Conservation (phyloP, 2,797 vertebrate species). For the Notoglanidium macrostoma region DNA sequence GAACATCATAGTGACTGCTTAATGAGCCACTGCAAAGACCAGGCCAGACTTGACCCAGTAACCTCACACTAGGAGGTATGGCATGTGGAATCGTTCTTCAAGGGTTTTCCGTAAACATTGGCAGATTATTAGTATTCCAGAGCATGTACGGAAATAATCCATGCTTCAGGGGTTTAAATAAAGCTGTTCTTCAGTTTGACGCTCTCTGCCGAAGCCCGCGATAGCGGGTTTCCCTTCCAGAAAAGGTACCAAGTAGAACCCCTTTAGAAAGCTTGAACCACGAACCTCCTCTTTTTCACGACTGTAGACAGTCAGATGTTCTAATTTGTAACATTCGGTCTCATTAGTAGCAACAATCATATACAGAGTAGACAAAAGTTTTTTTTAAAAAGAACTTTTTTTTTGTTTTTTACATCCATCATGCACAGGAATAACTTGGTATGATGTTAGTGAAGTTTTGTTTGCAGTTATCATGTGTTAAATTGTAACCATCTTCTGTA, state of each 20-base stretch:
- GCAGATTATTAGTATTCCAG: background rate
- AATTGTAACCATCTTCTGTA: background rate
- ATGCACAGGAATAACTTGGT: background rate
- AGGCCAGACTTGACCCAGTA: background rate
- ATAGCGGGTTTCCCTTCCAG: background rate
- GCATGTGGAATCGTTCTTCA: background rate
- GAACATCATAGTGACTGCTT: background rate
- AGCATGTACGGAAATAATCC: background rate
- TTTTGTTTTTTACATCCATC: background rate
- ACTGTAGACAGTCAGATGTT: background rate
- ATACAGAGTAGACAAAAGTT: background rate
- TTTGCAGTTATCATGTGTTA: background rate
- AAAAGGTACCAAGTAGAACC: background rate
- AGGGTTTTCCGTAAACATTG: background rate
- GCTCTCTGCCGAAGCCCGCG: background rate
- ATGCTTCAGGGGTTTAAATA: background rate
- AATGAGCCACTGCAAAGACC: conserved; percentile 6
- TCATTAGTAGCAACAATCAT: background rate
- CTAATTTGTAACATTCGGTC: background rate
- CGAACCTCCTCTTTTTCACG: background rate
- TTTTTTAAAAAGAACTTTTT: too few species aligned
- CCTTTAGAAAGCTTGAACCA: background rate
- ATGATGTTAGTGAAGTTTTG: background rate
- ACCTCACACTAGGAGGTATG: background rate
- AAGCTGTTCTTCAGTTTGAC: background rate